phyloP scores from a whole-genome alignment of 2,888 invertebrate species.

The Aphodius granarius region DNA sequence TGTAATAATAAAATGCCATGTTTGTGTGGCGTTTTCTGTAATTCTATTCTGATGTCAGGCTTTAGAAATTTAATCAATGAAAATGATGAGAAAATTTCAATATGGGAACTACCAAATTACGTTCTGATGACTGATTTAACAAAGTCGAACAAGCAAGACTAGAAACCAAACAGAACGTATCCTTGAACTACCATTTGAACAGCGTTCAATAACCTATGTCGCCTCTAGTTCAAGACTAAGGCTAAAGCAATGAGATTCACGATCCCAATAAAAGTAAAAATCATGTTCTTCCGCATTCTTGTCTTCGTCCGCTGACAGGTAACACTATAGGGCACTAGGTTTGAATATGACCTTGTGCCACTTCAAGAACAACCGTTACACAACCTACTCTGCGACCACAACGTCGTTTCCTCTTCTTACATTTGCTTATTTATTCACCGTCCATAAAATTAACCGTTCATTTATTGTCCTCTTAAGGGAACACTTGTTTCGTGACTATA shows the following conservation, averaged over 20 bases:
- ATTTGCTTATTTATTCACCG: not conserved
- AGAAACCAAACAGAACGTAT: not conserved
- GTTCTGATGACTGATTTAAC: too few relatives aligned
- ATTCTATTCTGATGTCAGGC: too few relatives aligned
- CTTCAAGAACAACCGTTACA: constrained; percentile 6
- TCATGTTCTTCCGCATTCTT: not conserved
- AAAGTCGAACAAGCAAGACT: not conserved
- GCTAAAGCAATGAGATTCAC: not conserved
- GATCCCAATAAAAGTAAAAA: not conserved
- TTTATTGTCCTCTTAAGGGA: not conserved
- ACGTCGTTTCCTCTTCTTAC: not conserved
- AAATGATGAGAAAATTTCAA: too few relatives aligned
- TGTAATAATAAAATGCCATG: too few relatives aligned
- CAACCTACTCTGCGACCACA: constrained; percentile 1
- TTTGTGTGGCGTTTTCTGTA: too few relatives aligned
- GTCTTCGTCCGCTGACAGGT: not conserved
- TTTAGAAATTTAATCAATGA: too few relatives aligned
- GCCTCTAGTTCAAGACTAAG: not conserved
- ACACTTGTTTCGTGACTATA: not conserved
- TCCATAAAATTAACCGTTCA: not conserved
- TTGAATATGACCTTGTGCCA: constrained; percentile 21
- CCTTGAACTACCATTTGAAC: not conserved
- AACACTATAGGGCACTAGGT: constrained; percentile 23
- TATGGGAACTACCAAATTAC: too few relatives aligned
- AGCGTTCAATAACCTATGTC: constrained; percentile 5